Conservation (phyloP, 2,113 vertebrate species). For the Sinocyclocheilus grahami region DNA sequence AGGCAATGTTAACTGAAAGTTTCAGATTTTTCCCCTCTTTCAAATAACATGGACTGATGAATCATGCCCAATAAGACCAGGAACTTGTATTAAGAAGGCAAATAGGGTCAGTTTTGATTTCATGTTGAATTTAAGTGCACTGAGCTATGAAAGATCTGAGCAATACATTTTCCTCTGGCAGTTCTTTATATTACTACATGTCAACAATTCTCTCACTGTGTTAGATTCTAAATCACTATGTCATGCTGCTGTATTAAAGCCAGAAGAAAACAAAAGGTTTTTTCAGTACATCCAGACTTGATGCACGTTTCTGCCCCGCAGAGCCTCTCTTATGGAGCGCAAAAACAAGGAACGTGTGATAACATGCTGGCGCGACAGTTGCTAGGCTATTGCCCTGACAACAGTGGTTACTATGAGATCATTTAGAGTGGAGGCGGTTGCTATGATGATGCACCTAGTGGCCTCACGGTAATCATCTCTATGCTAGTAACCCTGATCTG, state of each 20-base stretch:
- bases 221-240: slow-evolving; percentile 5
- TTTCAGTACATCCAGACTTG: neutral
- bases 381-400: slow-evolving; percentile 58
- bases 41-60: neutral
- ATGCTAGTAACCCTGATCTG: slow-evolving; percentile 26
- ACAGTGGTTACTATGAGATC: slow-evolving; percentile 36
- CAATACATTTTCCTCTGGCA: neutral
- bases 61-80: neutral
- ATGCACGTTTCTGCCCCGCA: neutral
- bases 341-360: slow-evolving; percentile 50
- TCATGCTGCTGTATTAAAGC: neutral
- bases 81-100: neutral
- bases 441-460: slow-evolving; percentile 55
- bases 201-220: neutral
- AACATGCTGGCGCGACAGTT: slow-evolving; percentile 51
- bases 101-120: neutral
- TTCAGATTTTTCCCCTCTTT: neutral
- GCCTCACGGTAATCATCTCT: slow-evolving; percentile 6
- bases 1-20: neutral
- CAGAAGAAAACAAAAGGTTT: neutral
- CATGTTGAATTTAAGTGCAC: slow-evolving; percentile 13
- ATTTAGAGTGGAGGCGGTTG: slow-evolving; percentile 34
- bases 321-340: neutral
- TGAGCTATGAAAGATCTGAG: slow-evolving; percentile 4
- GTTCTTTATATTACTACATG: neutral